Percentiles rank a stretch among this genome's conserved stretches.
Evolutionary conservation across 2,113 vertebrate genomes (phyloP).

Genomic region (Dromaius novaehollandiae): DNA sequence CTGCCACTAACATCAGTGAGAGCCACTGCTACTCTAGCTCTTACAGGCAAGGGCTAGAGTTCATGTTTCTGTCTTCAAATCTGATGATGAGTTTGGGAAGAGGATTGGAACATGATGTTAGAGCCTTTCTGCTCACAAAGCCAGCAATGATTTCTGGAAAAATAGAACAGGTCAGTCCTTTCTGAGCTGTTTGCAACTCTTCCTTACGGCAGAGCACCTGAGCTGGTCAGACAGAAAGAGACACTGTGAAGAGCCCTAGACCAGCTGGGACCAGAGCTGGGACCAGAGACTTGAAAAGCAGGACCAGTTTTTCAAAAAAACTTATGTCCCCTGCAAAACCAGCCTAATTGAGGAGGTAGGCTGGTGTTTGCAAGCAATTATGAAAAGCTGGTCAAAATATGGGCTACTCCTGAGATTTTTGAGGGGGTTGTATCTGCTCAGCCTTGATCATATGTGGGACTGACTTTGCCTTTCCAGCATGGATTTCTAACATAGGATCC

Average conservation of each 20-base stretch:
- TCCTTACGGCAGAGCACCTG: not conserved
- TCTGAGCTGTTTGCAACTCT: fast-evolving
- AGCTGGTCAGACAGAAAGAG: not conserved
- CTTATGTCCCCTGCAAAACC: fast-evolving
- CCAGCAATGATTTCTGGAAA: not conserved
- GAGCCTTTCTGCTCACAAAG: not conserved
- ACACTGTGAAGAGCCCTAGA: not conserved
- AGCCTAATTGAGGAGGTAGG: not conserved
- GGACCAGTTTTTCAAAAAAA: not conserved
- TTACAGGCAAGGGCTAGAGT: not conserved
- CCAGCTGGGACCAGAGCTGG: not conserved
- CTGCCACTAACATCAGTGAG: not conserved
- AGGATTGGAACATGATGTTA: not conserved
- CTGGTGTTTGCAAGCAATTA: not conserved
- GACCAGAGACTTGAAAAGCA: not conserved
- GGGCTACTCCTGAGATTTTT: not conserved
- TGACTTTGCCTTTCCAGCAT: not conserved
- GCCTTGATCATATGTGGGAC: fast-evolving
- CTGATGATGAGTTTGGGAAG: fast-evolving
- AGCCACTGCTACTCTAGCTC: not conserved
- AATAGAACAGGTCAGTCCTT: not conserved
- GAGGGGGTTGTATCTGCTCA: not conserved
- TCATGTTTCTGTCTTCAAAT: not conserved
- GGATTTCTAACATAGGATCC: not conserved
- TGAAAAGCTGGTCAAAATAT: not conserved